Evolutionary conservation across 2,113 vertebrate genomes (phyloP).

Genomic region (Petroica traversi): DNA sequence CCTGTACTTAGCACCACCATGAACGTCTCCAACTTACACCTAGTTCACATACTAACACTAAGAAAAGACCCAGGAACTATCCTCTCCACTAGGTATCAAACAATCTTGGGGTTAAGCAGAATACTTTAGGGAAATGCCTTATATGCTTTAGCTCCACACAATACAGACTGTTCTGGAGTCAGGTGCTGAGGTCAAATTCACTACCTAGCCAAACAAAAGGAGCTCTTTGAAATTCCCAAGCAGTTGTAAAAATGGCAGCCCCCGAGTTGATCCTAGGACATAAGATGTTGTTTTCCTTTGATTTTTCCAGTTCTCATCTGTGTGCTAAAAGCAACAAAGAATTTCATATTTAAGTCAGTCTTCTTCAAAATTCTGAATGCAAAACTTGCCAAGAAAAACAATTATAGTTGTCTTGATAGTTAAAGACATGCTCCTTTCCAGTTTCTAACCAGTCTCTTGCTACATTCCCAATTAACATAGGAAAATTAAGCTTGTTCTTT

Average conservation of each 20-base stretch:
- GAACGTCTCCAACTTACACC: neutral
- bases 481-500: neutral
- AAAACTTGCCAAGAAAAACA: neutral
- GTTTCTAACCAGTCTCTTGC: neutral
- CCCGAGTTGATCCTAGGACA: neutral
- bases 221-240: neutral
- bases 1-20: neutral
- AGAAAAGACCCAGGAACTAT: neutral
- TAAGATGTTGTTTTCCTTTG: neutral
- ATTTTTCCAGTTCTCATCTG: neutral
- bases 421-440: neutral
- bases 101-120: neutral
- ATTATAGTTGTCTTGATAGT: neutral
- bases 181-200: neutral
- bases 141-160: neutral
- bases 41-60: neutral
- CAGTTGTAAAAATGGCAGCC: neutral
- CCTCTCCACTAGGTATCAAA: neutral
- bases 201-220: neutral
- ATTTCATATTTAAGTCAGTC: neutral
- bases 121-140: neutral
- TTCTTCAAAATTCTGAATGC: neutral
- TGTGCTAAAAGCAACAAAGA: neutral
- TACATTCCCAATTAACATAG: neutral
- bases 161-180: neutral